Evolutionary conservation across 2,888 invertebrate genomes (phyloP).

Genomic region (Tanytarsus gracilentus): DNA sequence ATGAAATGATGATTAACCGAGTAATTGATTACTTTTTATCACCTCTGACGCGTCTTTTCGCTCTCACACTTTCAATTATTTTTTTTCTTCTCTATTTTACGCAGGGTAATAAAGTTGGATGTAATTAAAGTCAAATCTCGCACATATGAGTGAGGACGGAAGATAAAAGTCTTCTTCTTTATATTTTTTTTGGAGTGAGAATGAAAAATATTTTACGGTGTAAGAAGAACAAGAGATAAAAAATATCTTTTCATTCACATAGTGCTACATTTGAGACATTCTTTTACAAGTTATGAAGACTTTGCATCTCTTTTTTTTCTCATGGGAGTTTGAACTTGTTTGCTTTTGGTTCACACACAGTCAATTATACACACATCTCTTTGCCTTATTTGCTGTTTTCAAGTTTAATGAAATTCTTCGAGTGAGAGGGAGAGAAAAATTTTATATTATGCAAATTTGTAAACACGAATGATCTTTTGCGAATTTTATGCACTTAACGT

Average conservation of each 20-base stretch:
- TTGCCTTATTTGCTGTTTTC: background rate
- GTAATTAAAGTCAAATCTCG: no score
- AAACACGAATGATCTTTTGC: background rate
- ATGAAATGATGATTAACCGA: constrained; percentile 1
- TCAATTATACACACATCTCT: background rate
- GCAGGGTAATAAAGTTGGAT: no score
- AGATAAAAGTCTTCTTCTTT: no score
- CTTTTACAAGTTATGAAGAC: constrained; percentile 10
- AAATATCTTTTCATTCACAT: background rate
- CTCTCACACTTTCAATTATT: background rate
- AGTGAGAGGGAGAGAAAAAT: background rate
- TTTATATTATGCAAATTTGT: constrained; percentile 19
- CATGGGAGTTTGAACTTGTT: constrained; percentile 26
- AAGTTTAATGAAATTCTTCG: background rate
- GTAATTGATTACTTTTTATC: constrained; percentile 1
- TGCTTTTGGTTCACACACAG: constrained; percentile 20
- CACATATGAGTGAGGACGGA: no score
- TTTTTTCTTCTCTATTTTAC: background rate
- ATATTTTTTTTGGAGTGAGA: no score
- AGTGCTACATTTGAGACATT: constrained; percentile 1
- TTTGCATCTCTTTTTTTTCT: constrained; percentile 12
- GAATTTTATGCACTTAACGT: background rate
- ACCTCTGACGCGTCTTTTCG: background rate
- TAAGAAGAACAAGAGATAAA: background rate
- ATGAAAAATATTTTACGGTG: background rate